Evolutionary conservation across 2,888 invertebrate genomes (phyloP), one percentile per base, ranked within the genome.

Genomic region (Argyresthia albistria): DNA sequence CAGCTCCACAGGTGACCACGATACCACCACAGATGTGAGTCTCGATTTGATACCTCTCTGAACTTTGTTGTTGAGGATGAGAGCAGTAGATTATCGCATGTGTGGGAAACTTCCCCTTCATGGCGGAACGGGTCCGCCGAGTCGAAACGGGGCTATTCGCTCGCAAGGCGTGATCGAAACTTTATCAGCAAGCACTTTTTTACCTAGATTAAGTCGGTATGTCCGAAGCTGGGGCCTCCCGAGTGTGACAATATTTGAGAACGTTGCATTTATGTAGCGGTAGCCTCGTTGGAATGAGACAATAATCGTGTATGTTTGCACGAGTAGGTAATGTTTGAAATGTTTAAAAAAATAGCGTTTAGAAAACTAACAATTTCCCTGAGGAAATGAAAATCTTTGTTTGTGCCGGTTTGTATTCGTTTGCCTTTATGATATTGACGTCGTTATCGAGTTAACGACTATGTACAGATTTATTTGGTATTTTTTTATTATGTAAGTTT

Each of bases 341-440:
- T 73, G 67, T 72, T 72, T 63, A 60, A 65, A 57, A 14, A 14
- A 6, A 12, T 76, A 73, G 66, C 6, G 25, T 70, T 69, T 66
- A 67, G 69, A 60, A 63, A n/a, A 58, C 58, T 70, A 76, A 77
- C 72, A 60, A 62, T 76, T 76, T 76, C 75, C 74, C 37, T 6
- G 35, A 14, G 48, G 48, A 48, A 48, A 37, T 48, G 10, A 48
- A 48, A 47, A n/a, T 8, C 12, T 36, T 9, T 47, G 47, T 25
- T 36, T 37, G 37, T 48, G 48, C 39, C 48, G 14, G 37, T 37
- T 12, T 48, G 15, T 48, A 36, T 47, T n/a, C n/a, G 35, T 47
- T 11, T 35, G 47, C 47, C 35, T 47, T 47, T 10, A 47, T 36
- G 10, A 35, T 48, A 14, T 36, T 48, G 48, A 48, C 48, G 37